Base-by-base conservation (phyloP, 2,113 vertebrate species). In the Scophthalmus maximus region DNA sequence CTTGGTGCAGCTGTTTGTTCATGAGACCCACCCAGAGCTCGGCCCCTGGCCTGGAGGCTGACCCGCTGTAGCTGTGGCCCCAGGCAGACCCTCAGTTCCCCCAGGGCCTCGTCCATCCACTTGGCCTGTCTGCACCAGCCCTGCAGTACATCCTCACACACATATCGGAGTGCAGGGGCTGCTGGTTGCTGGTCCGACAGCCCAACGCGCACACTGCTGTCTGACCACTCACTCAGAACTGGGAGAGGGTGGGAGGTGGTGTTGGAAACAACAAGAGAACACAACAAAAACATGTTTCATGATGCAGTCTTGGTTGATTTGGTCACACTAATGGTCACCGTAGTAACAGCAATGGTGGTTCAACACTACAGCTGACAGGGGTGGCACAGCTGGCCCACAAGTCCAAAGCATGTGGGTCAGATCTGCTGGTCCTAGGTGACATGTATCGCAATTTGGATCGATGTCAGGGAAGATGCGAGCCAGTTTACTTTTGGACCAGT, bases 171-270 rank as follows among this genome's bases (percentile, higher is more conserved):
- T 0, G 87, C 88, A 0, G 93, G 95, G 3, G 32, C 6, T 4
- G 66, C 66, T 3, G 59, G 29, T 1, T 25, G 79, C 34, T 68
- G 68, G 5, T 68, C 11, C 7, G 9, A 23, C 1, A 49, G 18
- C 3, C 58, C 27, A 8, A 44, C 5, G 10, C 17, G 3, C 27
- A 61, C 25, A 0, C 52, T 65, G 26, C 79, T 27, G 1, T 81
- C 83, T 51, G 91, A 88, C 96, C 96, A 97, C 56, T 95, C 94
- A 53, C 95, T 89, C n/a, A 96, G 80, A 79, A 96, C 96, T 96
- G 71, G 65, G 62, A n/a, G 8, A 30, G 27, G 3, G n/a, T n/a
- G 9, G 25, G 1, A 4, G 5, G 2, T 18, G 22, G n/a, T 57
- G 18, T n/a, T 20, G 6, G 8, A 22, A 10, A 53, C 5, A 14